Conservation (phyloP, 2,888 invertebrate genomes). For the Pristionchus japonicus region DNA sequence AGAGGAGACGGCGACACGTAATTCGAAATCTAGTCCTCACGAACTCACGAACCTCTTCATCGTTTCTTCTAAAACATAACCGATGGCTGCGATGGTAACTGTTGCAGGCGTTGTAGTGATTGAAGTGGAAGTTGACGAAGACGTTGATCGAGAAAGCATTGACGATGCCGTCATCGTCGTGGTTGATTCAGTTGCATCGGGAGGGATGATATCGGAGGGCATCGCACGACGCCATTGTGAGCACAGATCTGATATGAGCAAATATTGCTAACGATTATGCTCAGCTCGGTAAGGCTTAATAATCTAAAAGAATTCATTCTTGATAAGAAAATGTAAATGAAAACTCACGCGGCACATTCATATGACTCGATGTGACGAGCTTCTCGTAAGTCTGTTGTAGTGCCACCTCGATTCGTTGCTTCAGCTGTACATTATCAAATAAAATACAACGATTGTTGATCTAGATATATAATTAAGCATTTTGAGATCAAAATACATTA, state of each 20-base stretch:
- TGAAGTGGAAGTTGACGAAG: background rate
- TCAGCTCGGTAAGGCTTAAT: too few species aligned
- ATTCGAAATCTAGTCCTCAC: too few species aligned
- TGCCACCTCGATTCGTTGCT: constrained; percentile 17
- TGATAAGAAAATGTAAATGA: too few species aligned
- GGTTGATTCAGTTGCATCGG: background rate
- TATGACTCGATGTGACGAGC: background rate
- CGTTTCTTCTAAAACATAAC: background rate
- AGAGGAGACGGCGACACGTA: too few species aligned
- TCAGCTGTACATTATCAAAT: too few species aligned
- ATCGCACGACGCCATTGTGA: constrained; percentile 20
- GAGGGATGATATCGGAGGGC: constrained; percentile 2
- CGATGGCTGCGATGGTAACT: background rate
- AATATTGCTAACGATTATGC: too few species aligned
- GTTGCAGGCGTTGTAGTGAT: background rate
- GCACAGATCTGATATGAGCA: background rate
- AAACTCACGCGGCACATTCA: background rate
- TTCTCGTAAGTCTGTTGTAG: constrained; percentile 17
- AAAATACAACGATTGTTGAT: too few species aligned
- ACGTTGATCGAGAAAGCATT: background rate
- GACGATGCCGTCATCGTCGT: background rate
- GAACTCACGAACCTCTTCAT: background rate
- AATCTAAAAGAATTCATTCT: too few species aligned
- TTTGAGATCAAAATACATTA: background rate
- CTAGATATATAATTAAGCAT: too few species aligned